Conservation (phyloP, 35 echinoderm and acorn worm genomes). For the Diadema setosum region DNA sequence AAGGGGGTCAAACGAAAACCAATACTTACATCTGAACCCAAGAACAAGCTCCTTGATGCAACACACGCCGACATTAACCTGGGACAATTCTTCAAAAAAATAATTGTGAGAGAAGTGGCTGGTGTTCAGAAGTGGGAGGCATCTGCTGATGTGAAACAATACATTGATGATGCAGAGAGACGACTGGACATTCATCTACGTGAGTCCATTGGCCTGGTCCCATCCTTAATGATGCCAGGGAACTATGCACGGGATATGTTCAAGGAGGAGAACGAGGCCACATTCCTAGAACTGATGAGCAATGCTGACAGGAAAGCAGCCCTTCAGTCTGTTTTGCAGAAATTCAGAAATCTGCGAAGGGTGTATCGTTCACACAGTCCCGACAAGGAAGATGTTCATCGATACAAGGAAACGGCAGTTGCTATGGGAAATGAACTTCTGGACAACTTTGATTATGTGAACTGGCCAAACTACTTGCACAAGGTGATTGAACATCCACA, state of each 20-base stretch:
- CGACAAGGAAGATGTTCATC: not conserved
- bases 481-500: conserved; percentile 50
- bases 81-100: conserved; percentile 53
- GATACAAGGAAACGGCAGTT: conserved; percentile 8
- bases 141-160: not conserved
- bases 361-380: not conserved
- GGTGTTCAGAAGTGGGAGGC: not conserved
- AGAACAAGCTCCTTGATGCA: not conserved
- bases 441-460: conserved; percentile 7
- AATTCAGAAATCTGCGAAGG: not conserved
- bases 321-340: not conserved
- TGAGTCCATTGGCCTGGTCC: not conserved
- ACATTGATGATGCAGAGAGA: conserved; percentile 11
- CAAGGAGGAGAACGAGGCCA: not conserved
- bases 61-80: conserved; percentile 59
- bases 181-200: not conserved
- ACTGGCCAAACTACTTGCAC: conserved; percentile 50
- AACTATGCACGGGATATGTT: conserved; percentile 50
- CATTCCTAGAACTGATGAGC: not conserved
- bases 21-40: not conserved
- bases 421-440: conserved; percentile 2
- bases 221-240: conserved; percentile 52
- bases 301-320: not conserved
- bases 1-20: conserved; percentile 18
- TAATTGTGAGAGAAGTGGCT: conserved; percentile 3